Evolutionary conservation across 2,797 vertebrate species (phyloP).

Genomic region (Dendrocincla tyrannina): DNA sequence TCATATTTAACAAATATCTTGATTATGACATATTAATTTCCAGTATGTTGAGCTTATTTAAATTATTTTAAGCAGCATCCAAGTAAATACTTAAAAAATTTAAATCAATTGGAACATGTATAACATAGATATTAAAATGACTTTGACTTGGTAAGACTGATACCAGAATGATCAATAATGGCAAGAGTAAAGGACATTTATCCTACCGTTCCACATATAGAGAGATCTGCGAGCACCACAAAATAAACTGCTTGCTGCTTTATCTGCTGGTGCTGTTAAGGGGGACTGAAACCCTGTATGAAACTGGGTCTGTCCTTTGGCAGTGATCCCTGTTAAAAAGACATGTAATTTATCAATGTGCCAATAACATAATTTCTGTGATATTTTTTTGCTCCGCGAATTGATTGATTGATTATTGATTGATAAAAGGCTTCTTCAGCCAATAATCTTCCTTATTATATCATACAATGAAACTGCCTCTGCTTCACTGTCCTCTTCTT

Average conservation of each 20-base stretch:
- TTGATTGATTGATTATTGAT: too few species aligned
- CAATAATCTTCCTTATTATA: constrained; percentile 15
- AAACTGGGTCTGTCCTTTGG: constrained; percentile 50
- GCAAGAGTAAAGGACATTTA: constrained; percentile 1
- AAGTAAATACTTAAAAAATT: background rate
- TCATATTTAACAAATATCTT: background rate
- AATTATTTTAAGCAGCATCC: background rate
- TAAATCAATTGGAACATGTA: background rate
- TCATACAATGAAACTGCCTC: background rate
- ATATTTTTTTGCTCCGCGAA: constrained; percentile 30
- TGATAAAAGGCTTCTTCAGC: constrained; percentile 15
- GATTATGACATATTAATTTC: background rate
- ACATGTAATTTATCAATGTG: constrained; percentile 48
- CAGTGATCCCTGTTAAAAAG: constrained; percentile 32
- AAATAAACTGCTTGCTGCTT: constrained; percentile 22
- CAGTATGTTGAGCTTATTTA: background rate
- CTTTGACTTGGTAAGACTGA: constrained; percentile 26
- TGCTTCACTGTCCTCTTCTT: background rate
- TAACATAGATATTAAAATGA: background rate
- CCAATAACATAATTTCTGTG: constrained; percentile 35
- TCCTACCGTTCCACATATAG: background rate
- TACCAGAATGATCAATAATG: constrained; percentile 35
- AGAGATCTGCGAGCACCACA: constrained; percentile 1
- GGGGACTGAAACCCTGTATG: constrained; percentile 19
- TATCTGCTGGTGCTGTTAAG: constrained; percentile 43